Percentiles rank a stretch among this genome's conserved stretches.
Evolutionary conservation across 1,140 invertebrate genomes (phyloP).

Genomic region (Hycleus cichorii): DNA sequence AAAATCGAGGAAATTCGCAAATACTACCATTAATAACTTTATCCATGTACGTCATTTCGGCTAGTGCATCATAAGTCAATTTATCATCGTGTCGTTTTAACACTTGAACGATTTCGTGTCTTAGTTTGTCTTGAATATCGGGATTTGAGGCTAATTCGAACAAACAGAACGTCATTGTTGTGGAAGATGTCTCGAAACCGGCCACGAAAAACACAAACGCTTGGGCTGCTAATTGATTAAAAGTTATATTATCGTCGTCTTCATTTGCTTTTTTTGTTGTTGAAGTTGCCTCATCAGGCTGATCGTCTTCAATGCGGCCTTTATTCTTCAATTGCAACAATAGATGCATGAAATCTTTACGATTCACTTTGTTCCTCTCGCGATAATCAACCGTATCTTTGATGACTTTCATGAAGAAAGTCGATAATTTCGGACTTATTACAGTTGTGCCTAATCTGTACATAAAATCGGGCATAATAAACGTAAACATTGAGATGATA

Average conservation of each 20-base stretch:
- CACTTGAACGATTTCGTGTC: slow-evolving; percentile 44
- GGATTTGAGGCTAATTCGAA: slow-evolving; percentile 49
- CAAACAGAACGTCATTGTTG: slow-evolving; percentile 45
- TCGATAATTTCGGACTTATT: slow-evolving; percentile 25
- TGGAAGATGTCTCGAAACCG: slow-evolving; percentile 54
- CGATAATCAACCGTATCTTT: slow-evolving; percentile 25
- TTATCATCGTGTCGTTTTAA: slow-evolving; percentile 26
- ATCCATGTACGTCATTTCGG: slow-evolving; percentile 39
- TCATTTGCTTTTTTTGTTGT: neutral
- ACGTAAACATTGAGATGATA: slow-evolving; percentile 4
- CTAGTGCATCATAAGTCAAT: slow-evolving; percentile 31
- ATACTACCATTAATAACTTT: slow-evolving; percentile 32
- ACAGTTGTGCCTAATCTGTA: neutral
- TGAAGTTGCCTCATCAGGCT: neutral
- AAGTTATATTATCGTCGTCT: neutral
- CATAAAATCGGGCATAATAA: neutral
- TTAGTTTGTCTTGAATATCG: slow-evolving; percentile 46
- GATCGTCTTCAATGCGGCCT: slow-evolving; percentile 1
- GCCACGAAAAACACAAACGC: slow-evolving; percentile 48
- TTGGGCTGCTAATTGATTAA: slow-evolving; percentile 37
- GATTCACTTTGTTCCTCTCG: slow-evolving; percentile 38
- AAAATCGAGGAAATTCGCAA: neutral
- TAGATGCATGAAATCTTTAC: slow-evolving; percentile 49
- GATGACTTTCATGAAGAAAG: slow-evolving; percentile 43
- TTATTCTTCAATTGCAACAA: slow-evolving; percentile 40